Evolutionary conservation across 2,797 vertebrate species (phyloP), one percentile per base, ranked within the genome.

Genomic region (Microctenopoma lineatum): DNA sequence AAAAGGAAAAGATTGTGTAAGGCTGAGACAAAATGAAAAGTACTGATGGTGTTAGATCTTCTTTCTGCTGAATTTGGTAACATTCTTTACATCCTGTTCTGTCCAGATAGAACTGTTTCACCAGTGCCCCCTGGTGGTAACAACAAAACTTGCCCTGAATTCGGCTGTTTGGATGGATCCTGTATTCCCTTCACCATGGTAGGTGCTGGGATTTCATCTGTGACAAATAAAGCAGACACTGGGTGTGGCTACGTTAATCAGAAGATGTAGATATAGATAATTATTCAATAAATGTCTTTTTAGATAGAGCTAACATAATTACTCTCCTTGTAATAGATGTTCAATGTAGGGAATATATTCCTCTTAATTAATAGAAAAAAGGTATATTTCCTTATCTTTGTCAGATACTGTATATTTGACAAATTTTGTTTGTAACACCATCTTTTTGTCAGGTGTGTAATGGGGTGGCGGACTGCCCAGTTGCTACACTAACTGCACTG

Each of bases 111-210:
- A 56, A 81, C 79, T 1, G 59, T 85, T 1, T 77, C 88, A 15
- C 85, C 92, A 41, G 42, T 7, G 7, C 86, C 76, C 2, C 84
- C 91, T 45, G 83, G 77, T 4, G 36, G 60, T 2, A 77, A 65
- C 50, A 96, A 95, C 65, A 51, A 15, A 46, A 94, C 46, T n/a
- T 97, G 97, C 54, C 54, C 91, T 0, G 96, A 97, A 64, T 96
- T 95, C 70, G 88, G 90, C 52, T 97, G 96, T 21, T 73, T 87
- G 0, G 84, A 92, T 21, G 94, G 95, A 9, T 78, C 77, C 46
- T 98, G 96, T 59, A 63, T 97, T 8, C 34, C 90, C 59, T 96
- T 97, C 75, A 93, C 88, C 75, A 75, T 85, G 93, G 96, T 96
- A 74, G 27, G 68, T 67, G 3, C 15, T 29, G 4, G 10, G 7